Conservation (phyloP, 2,888 invertebrate species). For the Rhabditoides inermis region DNA sequence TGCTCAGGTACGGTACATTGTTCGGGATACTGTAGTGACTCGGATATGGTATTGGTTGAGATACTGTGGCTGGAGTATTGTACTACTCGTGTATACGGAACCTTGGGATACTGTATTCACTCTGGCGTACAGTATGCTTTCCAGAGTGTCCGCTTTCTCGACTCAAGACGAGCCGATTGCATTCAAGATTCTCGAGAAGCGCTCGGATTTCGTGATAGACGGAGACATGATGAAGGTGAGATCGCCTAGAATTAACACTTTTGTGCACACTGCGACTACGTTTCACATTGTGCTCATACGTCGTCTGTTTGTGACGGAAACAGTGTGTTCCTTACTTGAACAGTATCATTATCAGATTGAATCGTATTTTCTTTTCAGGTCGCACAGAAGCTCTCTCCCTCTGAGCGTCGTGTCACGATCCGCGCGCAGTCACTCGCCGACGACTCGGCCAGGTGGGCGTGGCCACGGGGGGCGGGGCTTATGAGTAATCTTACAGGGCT, state of each 20-base stretch:
- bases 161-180: constrained; percentile 13
- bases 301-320: too few species aligned
- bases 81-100: too few species aligned
- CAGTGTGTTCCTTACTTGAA: constrained; percentile 6
- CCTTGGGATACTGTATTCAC: too few species aligned
- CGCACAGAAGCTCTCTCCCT: constrained; percentile 18
- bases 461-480: constrained; percentile 37
- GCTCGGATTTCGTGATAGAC: constrained; percentile 26
- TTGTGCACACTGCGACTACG: not conserved
- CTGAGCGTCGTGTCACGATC: constrained; percentile 18
- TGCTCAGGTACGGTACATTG: constrained; percentile 17
- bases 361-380: too few species aligned
- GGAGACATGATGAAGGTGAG: constrained; percentile 23
- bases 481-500: constrained; percentile 40
- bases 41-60: not conserved
- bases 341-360: too few species aligned
- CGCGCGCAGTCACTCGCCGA: constrained; percentile 26
- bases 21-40: not conserved
- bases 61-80: too few species aligned
- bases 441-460: constrained; percentile 19
- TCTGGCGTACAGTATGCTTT: not conserved
- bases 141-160: constrained; percentile 13
- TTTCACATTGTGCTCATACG: not conserved
- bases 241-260: not conserved
- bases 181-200: constrained; percentile 22